These are phyloP conservation scores for Dolichoris vasculosae DNA, from an alignment of 1,140 invertebrate species.

Conservation along the genomic window DNA sequence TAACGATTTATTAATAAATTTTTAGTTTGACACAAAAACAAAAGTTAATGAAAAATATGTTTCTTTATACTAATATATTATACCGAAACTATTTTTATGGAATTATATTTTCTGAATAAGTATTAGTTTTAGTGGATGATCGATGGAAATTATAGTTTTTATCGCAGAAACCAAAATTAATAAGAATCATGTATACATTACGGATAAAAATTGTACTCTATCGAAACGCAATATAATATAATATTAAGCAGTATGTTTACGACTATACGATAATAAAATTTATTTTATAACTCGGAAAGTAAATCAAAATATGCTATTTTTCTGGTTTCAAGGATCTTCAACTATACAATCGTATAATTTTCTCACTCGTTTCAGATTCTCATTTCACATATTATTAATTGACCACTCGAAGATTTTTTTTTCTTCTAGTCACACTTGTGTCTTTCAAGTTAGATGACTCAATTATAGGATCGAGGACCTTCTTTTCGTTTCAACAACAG, in stretches of 20 bases:
- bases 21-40: too few species aligned
- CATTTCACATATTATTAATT: not conserved
- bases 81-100: too few species aligned
- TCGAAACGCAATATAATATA: not conserved
- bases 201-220: not conserved
- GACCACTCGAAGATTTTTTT: not conserved
- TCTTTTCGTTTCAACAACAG: conserved; percentile 25
- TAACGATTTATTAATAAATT: too few species aligned
- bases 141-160: too few species aligned
- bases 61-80: too few species aligned
- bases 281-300: not conserved
- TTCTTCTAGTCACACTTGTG: not conserved
- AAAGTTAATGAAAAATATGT: too few species aligned
- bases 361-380: not conserved
- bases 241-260: too few species aligned
- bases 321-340: not conserved
- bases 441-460: not conserved
- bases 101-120: too few species aligned
- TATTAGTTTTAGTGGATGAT: too few species aligned
- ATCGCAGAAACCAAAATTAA: too few species aligned
- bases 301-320: not conserved
- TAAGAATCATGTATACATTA: not conserved
- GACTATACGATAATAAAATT: not conserved
- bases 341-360: not conserved
- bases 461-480: conserved; percentile 27